Evolutionary conservation across 1,140 invertebrate species (phyloP), one percentile per base, ranked within the genome.

Genomic region (Lepidurus couesii): DNA sequence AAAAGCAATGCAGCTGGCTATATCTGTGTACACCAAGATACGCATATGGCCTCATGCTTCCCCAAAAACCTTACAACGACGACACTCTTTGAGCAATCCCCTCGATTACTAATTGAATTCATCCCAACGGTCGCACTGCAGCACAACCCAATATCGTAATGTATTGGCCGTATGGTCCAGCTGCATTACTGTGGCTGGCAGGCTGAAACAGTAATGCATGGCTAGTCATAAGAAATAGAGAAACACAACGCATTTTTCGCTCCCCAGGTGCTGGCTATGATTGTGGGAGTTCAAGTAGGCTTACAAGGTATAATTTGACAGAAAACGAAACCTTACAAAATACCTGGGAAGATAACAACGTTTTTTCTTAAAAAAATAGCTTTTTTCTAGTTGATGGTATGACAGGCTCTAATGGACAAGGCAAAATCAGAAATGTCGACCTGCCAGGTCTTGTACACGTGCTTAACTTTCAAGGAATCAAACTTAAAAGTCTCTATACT

Each of bases 61-160:
- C 16, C 16, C 53, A 65, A 65, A 21, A 21, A 65, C 21, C 16
- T 65, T 47, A 65, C 53, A 21, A 21, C 21, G 53, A 65, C 53
- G 53, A 65, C 34, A 34, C 16, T 65, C 53, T 65, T 65, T 65
- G 53, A 65, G 53, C 53, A 65, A 65, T 65, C 53, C 21, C 53
- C 53, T 65, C 53, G 53, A 65, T 65, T 65, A 65, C 53, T 65
- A 65, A 65, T 65, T 65, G 53, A 65, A 65, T 65, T 65, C 53
- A 65, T 65, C 53, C 26, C 13, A 65, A 65, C 53, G 53, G 53
- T 65, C 53, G 13, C 53, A 13, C 34, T 34, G 4, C 4, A 34
- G 34, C 34, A 34, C 34, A 65, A 13, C 5, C 53, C 53, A 13
- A 21, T 65, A 65, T 65, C 53, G 8, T 16, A 7, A 13, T 16